Evolutionary conservation across 2,113 vertebrate species (phyloP).

Genomic region (Cacatua alba): DNA sequence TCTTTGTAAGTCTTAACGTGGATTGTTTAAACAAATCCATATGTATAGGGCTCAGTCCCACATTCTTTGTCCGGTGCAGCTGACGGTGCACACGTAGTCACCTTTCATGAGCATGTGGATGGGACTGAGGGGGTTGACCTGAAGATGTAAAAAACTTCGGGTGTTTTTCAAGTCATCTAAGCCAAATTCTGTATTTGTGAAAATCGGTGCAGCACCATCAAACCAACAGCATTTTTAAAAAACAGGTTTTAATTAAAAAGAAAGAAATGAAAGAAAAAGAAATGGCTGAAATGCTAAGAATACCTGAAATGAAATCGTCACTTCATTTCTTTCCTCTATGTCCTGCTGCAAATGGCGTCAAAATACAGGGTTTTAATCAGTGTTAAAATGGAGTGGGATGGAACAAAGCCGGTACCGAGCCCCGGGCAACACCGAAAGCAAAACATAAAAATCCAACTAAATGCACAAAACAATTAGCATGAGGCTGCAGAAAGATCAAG

Average conservation of each 20-base stretch:
- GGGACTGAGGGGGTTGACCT: not conserved
- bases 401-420: not conserved
- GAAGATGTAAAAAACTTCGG: not conserved
- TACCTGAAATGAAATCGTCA: rapidly evolving
- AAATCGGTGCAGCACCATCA: not conserved
- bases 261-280: not conserved
- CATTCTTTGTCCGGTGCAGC: constrained; percentile 32
- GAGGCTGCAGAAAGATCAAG: not conserved
- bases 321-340: not conserved
- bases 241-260: not conserved
- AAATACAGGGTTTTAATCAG: not conserved
- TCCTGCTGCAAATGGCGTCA: not conserved
- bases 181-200: not conserved
- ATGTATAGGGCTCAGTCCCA: constrained; percentile 27
- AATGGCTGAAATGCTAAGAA: not conserved
- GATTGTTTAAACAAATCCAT: constrained; percentile 60
- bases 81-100: not conserved
- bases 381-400: not conserved
- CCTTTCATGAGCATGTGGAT: not conserved
- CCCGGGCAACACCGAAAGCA: not conserved
- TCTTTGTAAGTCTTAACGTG: constrained; percentile 9
- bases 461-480: rapidly evolving
- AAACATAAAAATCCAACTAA: not conserved
- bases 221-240: not conserved
- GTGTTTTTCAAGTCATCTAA: not conserved